Conservation (phyloP, 2,797 vertebrate genomes). For the Danio aesculapii region DNA sequence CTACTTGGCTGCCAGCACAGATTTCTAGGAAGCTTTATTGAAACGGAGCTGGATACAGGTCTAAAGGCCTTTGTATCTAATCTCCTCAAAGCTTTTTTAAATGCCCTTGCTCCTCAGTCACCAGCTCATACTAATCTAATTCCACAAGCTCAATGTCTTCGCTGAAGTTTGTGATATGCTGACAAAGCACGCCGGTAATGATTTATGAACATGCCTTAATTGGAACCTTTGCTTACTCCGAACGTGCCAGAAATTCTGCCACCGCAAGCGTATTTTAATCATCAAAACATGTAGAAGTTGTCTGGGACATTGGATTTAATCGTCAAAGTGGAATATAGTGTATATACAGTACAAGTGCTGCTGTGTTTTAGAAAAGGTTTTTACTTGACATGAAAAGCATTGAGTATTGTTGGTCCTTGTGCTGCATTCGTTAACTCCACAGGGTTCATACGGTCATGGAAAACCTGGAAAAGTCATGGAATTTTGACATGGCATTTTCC, state of each 20-base stretch:
- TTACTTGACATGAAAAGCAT: conserved; percentile 6
- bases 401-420: neutral
- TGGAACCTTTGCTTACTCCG: conserved; percentile 61
- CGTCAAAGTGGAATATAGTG: neutral
- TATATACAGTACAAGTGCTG: neutral
- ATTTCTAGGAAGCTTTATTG: conserved; percentile 30
- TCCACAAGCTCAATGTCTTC: conserved; percentile 68
- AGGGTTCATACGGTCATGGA: no score
- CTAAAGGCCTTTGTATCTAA: conserved; percentile 66
- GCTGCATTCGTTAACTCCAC: neutral
- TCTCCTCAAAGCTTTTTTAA: conserved; percentile 69
- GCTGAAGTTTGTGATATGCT: conserved; percentile 52
- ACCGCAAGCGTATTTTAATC: conserved; percentile 46
- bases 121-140: conserved; percentile 74
- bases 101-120: conserved; percentile 72
- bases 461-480: no score
- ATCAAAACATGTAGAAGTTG: conserved; percentile 35
- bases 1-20: neutral
- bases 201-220: conserved; percentile 70
- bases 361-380: conserved; percentile 11
- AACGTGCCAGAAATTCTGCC: conserved; percentile 52
- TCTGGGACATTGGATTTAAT: conserved; percentile 27
- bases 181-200: conserved; percentile 65
- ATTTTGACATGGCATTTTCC: no score
- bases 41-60: conserved; percentile 15